Evolutionary conservation across 1,140 invertebrate species (phyloP).

Genomic region (Achatina immaculata): DNA sequence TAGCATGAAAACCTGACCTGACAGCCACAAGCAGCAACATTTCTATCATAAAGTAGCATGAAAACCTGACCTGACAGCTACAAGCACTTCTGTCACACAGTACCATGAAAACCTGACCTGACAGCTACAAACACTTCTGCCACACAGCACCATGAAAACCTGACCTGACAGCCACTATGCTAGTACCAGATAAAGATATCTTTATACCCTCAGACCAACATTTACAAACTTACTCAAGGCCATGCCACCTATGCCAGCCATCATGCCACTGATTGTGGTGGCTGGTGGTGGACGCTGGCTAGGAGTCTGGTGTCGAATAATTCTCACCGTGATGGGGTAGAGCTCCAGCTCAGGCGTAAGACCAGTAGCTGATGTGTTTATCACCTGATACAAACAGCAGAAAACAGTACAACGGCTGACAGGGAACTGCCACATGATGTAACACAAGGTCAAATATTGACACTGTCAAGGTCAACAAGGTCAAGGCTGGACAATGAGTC

Average conservation of each 20-base stretch:
- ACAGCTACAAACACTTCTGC: not conserved
- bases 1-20: not conserved
- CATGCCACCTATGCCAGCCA: constrained; percentile 79
- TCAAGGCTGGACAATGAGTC: not conserved
- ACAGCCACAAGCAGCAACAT: not conserved
- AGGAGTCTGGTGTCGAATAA: constrained; percentile 79
- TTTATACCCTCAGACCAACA: not conserved
- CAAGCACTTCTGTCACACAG: not conserved
- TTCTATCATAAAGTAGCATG: not conserved
- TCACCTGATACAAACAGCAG: constrained; percentile 38
- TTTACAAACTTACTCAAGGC: constrained; percentile 73
- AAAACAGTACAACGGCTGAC: not conserved
- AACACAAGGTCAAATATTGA: too few relatives aligned
- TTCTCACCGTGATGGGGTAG: constrained; percentile 82
- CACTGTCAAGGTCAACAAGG: not conserved
- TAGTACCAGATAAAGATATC: too few relatives aligned
- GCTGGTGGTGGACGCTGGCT: constrained; percentile 65
- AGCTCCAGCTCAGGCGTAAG: constrained; percentile 81
- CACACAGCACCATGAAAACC: not conserved
- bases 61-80: not conserved
- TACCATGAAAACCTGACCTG: not conserved
- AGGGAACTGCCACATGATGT: too few relatives aligned
- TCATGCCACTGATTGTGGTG: constrained; percentile 75
- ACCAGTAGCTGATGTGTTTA: constrained; percentile 17
- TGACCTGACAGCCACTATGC: too few relatives aligned